phyloP scores from a whole-genome alignment of 2,113 vertebrate species.

The Paraplagusia blochii region DNA sequence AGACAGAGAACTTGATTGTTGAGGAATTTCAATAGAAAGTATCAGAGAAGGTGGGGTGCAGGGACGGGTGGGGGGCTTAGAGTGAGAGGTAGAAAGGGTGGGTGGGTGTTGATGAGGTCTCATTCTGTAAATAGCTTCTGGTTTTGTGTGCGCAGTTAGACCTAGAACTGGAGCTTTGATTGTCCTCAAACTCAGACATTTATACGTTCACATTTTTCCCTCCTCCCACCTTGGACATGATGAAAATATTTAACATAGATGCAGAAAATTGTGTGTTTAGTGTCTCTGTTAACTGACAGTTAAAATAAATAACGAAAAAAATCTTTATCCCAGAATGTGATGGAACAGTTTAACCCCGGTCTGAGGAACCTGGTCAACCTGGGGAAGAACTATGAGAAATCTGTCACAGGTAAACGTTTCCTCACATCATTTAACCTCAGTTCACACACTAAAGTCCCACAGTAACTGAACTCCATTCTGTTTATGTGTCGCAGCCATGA shows the following conservation, averaged over 20 bases:
- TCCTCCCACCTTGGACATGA: constrained; percentile 12
- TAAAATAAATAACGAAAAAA: neutral
- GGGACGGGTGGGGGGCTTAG: neutral
- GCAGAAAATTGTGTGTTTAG: neutral
- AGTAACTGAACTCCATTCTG: neutral
- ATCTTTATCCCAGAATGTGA: constrained; percentile 85
- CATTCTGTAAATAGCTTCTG: constrained; percentile 38
- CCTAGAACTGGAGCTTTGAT: constrained; percentile 63
- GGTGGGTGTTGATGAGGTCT: constrained; percentile 13
- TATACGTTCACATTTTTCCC: constrained; percentile 17
- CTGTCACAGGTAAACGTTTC: constrained; percentile 85
- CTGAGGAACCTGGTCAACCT: constrained; percentile 94
- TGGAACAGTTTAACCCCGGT: constrained; percentile 97
- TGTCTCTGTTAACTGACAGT: too few species aligned
- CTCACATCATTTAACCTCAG: neutral
- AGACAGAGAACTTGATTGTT: constrained; percentile 64
- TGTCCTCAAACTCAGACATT: constrained; percentile 39
- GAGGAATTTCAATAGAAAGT: constrained; percentile 55
- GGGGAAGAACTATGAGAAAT: constrained; percentile 96
- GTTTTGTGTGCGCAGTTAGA: constrained; percentile 38
- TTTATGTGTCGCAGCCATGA: constrained; percentile 80
- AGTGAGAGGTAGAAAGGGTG: constrained; percentile 1
- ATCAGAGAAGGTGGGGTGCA: constrained; percentile 7
- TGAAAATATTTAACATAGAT: neutral
- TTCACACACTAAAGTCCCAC: too few species aligned